These are phyloP conservation scores for Nothobranchius kuhntae DNA, from an alignment of 2,113 vertebrate genomes.

Conservation along the genomic window DNA sequence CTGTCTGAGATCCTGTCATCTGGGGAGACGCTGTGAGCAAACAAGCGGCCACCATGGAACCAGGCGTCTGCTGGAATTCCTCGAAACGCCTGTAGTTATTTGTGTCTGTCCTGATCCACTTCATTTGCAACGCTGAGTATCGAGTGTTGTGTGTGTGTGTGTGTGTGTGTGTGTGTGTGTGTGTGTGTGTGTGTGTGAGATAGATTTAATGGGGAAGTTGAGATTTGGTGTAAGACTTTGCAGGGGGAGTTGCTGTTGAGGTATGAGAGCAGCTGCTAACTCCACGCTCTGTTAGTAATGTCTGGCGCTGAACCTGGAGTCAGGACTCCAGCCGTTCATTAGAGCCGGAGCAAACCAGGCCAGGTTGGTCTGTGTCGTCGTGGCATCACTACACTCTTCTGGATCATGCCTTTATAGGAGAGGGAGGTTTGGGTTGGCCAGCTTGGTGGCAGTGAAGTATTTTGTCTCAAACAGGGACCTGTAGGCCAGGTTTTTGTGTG, in stretches of 20 bases:
- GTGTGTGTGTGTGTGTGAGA: slow-evolving; percentile 25
- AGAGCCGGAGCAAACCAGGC: slow-evolving; percentile 64
- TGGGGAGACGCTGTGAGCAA: slow-evolving; percentile 46
- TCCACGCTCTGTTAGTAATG: slow-evolving; percentile 60
- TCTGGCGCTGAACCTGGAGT: slow-evolving; percentile 51
- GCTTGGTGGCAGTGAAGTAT: slow-evolving; percentile 11
- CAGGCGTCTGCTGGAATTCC: slow-evolving; percentile 51
- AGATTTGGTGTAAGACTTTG: slow-evolving; percentile 58
- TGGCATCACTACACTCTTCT: slow-evolving; percentile 35
- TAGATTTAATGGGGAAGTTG: slow-evolving; percentile 65
- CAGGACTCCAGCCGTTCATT: slow-evolving; percentile 51
- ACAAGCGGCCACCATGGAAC: slow-evolving; percentile 52
- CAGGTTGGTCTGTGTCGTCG: slow-evolving; percentile 68
- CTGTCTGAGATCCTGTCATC: slow-evolving; percentile 54
- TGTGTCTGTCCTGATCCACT: slow-evolving; percentile 59
- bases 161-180: not conserved
- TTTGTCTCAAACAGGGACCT: slow-evolving; percentile 33
- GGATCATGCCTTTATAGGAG: slow-evolving; percentile 8
- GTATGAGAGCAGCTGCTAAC: slow-evolving; percentile 70
- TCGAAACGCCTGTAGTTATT: slow-evolving; percentile 67
- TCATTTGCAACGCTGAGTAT: slow-evolving; percentile 60
- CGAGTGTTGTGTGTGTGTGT: slow-evolving; percentile 58
- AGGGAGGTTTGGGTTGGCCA: slow-evolving; percentile 25
- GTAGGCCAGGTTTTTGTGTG: slow-evolving; percentile 35
- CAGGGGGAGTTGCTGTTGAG: slow-evolving; percentile 54